A percentile compares a stretch with the other conserved stretches of the same genome.
Evolutionary conservation across 2,888 invertebrate genomes (phyloP).

Genomic region (Xestia ashworthii): DNA sequence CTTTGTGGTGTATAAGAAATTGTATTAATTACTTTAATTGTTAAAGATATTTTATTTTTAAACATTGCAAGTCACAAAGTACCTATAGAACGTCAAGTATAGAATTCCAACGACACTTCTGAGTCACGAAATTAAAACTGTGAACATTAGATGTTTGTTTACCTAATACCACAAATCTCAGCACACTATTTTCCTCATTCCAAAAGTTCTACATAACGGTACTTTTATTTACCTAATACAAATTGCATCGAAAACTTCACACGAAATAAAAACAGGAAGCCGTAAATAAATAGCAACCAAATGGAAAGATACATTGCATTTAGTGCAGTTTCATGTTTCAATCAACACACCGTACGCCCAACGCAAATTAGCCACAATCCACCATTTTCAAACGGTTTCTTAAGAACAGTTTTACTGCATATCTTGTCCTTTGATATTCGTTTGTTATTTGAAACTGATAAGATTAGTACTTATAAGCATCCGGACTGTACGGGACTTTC

Average conservation of each 20-base stretch:
- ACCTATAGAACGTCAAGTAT: no score
- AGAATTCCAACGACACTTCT: neutral
- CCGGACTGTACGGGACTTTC: slow-evolving; percentile 67
- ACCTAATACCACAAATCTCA: neutral
- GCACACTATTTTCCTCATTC: neutral
- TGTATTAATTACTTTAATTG: neutral
- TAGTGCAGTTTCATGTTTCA: slow-evolving; percentile 70
- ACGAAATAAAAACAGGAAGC: slow-evolving; percentile 66
- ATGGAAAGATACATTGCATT: slow-evolving; percentile 66
- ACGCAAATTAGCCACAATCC: slow-evolving; percentile 67
- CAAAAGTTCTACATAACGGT: neutral
- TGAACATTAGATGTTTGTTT: neutral
- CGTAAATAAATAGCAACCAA: slow-evolving; percentile 67
- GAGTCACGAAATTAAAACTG: neutral
- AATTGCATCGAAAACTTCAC: slow-evolving; percentile 44
- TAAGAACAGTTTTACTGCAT: slow-evolving; percentile 46
- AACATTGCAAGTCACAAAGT: neutral
- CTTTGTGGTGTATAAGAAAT: neutral
- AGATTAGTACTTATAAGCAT: slow-evolving; percentile 62
- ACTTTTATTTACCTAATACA: slow-evolving; percentile 18
- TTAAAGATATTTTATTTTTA: neutral
- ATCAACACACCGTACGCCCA: slow-evolving; percentile 62
- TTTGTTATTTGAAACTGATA: slow-evolving; percentile 67
- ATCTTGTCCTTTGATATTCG: slow-evolving; percentile 54
- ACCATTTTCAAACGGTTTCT: slow-evolving; percentile 45